Conservation (phyloP, 2,797 vertebrate genomes). For the Falco concolor region DNA sequence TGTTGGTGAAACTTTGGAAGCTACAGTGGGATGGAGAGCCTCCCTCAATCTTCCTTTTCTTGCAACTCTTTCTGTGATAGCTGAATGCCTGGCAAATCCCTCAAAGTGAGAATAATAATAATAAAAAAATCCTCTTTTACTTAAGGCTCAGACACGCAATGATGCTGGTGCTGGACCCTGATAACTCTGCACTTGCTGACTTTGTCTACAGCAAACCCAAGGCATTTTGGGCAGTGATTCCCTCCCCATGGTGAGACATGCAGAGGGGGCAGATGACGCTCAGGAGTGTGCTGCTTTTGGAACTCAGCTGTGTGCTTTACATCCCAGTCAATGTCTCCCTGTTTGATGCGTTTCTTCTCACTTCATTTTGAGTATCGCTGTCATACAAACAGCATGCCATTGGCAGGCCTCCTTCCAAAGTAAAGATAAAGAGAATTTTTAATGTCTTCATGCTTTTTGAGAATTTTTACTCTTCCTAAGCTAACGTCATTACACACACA, state of each 20-base stretch:
- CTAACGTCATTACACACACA: not conserved
- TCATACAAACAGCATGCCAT: fast-evolving
- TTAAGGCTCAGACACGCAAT: not conserved
- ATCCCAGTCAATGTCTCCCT: not conserved
- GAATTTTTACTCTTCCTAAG: not conserved
- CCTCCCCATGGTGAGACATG: not conserved
- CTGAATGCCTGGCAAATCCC: not conserved
- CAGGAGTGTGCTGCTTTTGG: not conserved
- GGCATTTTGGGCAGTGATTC: not conserved
- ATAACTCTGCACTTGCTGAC: not conserved
- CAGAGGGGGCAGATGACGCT: not conserved
- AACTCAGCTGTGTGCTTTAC: not conserved
- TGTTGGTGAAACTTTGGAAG: not conserved
- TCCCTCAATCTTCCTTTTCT: not conserved
- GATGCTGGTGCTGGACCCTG: not conserved
- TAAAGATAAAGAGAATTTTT: not conserved
- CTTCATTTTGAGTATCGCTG: not conserved
- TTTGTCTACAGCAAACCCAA: not conserved
- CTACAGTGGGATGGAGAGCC: not conserved
- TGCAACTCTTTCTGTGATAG: not conserved
- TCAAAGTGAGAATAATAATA: not conserved
- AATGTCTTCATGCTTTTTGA: not conserved
- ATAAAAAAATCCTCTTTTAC: not conserved
- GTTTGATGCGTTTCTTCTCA: not conserved
- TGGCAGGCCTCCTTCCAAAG: not conserved